Evolutionary conservation across 2,113 vertebrate genomes (phyloP), one percentile per base, ranked within the genome.

Genomic region (Galemys pyrenaicus): DNA sequence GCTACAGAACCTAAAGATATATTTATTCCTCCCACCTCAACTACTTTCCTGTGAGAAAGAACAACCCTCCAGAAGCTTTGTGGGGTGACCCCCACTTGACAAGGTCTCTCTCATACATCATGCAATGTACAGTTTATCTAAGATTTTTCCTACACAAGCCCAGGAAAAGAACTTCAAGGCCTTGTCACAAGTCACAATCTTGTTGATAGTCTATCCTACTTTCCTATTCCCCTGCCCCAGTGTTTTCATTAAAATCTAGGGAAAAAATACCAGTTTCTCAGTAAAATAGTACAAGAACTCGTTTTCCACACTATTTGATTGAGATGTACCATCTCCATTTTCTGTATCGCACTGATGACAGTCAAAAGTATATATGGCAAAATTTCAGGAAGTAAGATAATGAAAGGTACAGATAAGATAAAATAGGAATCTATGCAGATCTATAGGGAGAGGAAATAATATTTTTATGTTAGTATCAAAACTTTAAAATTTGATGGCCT

Each of bases 371-470:
- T 28, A 78, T 30, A 0, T 81, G 54, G 74, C 9, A 81, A 92
- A 80, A 79, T 74, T 89, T 89, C 68, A 71, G 46, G 26, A 49
- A 87, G 35, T 5, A 60, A 82, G 80, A 82, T 51, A 88, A 54
- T 64, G 44, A 92, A 92, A 95, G 16, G 58, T 58, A 94, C 49
- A 94, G 94, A n/a, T 74, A 71, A 75, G 4, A 70, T 1, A n/a
- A 39, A 70, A 87, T 64, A 74, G 30, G 41, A 94, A 87, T 90
- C 49, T 65, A 51, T 78, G 12, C 51, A 56, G 28, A 12, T 37
- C 46, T 87, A 6, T 32, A 17, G 15, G 7, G 32, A 74, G 13
- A 12, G 60, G 44, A 74, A 73, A 32, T 32, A 75, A 82, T n/a
- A 49, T 54, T 82, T 28, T 60, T 41, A 37, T 22, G 32, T 49